Conservation (phyloP, 2,888 invertebrate species). For the Phengaris alcon region DNA sequence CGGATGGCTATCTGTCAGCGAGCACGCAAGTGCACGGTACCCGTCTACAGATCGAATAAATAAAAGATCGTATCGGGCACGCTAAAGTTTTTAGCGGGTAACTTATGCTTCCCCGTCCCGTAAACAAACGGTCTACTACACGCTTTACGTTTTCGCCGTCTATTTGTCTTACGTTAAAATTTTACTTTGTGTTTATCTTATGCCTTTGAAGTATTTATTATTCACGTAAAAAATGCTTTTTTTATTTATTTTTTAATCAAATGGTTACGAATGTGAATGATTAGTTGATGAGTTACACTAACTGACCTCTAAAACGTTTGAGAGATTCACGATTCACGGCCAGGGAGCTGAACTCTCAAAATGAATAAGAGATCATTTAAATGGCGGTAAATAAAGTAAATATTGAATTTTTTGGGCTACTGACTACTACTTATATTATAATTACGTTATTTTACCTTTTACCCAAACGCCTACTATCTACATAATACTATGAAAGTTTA, state of each 20-base stretch:
- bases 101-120: slow-evolving; percentile 8
- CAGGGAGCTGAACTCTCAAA: background rate
- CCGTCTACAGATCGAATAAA: slow-evolving; percentile 40
- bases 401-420: background rate
- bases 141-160: slow-evolving; percentile 1
- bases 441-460: background rate
- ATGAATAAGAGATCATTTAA: background rate
- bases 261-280: background rate
- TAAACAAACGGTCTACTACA: background rate
- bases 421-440: background rate
- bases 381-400: background rate
- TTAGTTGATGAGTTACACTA: slow-evolving; percentile 1
- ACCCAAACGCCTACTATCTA: no score
- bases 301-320: no score
- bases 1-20: slow-evolving; percentile 72
- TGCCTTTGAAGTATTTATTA: slow-evolving; percentile 9
- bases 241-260: background rate
- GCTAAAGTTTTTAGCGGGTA: slow-evolving; percentile 30
- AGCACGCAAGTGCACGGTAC: slow-evolving; percentile 63
- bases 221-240: background rate
- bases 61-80: slow-evolving; percentile 34
- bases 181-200: slow-evolving; percentile 5
- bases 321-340: background rate
- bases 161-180: slow-evolving; percentile 21
- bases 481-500: no score